phyloP scores from a whole-genome alignment of 2,113 vertebrate species.

The Apistogramma diplotaenia region DNA sequence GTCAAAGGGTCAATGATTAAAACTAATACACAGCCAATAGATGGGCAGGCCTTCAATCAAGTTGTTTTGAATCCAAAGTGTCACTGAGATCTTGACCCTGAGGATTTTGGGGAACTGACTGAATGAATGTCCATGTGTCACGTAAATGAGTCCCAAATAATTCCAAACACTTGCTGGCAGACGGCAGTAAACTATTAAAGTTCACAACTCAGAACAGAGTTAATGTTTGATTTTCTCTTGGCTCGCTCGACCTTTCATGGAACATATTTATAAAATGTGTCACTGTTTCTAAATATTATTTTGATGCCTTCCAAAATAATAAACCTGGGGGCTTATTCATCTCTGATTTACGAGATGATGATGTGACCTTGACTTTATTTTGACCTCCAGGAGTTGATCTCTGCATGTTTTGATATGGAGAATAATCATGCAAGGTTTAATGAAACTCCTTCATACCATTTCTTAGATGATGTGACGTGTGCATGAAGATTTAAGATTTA shows the following conservation, averaged over 20 bases:
- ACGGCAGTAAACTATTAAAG: not conserved
- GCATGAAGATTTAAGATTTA: too few relatives aligned
- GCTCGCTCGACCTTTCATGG: not conserved
- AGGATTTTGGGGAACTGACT: not conserved
- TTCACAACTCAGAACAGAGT: not conserved
- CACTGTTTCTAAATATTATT: not conserved
- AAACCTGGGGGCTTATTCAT: not conserved
- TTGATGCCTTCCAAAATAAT: not conserved
- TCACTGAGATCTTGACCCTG: not conserved
- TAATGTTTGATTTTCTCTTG: not conserved
- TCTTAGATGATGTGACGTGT: too few relatives aligned
- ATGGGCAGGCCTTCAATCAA: not conserved
- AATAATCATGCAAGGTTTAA: too few relatives aligned
- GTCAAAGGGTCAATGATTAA: not conserved
- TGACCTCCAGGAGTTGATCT: too few relatives aligned
- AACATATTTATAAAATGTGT: not conserved
- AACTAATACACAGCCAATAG: not conserved
- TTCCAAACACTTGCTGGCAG: accelerated
- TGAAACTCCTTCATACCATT: too few relatives aligned
- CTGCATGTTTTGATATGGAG: too few relatives aligned
- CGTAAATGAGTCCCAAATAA: not conserved
- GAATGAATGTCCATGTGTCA: not conserved
- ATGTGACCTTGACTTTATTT: too few relatives aligned
- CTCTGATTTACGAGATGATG: not conserved
- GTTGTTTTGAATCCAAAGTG: not conserved